Evolutionary conservation across 1,140 invertebrate species (phyloP), one percentile per base, ranked within the genome.

Genomic region (Stenopsyche tienmushanensis): DNA sequence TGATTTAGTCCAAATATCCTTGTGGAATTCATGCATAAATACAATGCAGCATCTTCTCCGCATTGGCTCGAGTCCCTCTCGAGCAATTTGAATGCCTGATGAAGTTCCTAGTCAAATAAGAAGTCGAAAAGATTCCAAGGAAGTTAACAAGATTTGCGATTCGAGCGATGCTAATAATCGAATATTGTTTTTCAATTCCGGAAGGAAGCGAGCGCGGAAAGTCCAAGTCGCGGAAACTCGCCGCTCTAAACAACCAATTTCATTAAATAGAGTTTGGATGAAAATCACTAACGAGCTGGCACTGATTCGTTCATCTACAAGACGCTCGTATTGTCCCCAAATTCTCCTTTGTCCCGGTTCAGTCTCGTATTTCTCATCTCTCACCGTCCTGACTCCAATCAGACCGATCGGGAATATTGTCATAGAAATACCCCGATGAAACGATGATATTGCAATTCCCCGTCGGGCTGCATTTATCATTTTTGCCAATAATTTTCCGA

Each of bases 251-350:
- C 57, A 41, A 42, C 10, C 41, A 42, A 42, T 42, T 44, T 42
- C 34, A 59, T 21, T 44, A 59, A 59, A 59, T 59, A 42, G 29
- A 47, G 57, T 59, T 41, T 41, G 18, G 41, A 59, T 59, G 41
- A 59, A 59, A 44, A 41, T 59, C 57, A 8, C 39, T 59, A 59
- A 59, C 57, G 57, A 59, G 41, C 57, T 39, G 57, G 29, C 57
- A 59, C 26, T 44, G 57, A 42, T 59, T 44, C 26, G 24, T n/a
- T n/a, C n/a, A n/a, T n/a, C n/a, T n/a, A n/a, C 21, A 20, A 57
- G 53, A 57, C 26, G 53, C n/a, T 15, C 15, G 26, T 7, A 57
- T 8, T 25, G 3, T 57, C 25, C 34, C 3, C 25, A 10, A n/a
- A n/a, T n/a, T 15, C 17, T 57, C 50, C 9, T 24, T 3, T 59